A percentile compares a stretch with the other conserved stretches of the same genome.
Evolutionary conservation across 2,888 invertebrate genomes (phyloP).

Genomic region (Spicauda simplicius): DNA sequence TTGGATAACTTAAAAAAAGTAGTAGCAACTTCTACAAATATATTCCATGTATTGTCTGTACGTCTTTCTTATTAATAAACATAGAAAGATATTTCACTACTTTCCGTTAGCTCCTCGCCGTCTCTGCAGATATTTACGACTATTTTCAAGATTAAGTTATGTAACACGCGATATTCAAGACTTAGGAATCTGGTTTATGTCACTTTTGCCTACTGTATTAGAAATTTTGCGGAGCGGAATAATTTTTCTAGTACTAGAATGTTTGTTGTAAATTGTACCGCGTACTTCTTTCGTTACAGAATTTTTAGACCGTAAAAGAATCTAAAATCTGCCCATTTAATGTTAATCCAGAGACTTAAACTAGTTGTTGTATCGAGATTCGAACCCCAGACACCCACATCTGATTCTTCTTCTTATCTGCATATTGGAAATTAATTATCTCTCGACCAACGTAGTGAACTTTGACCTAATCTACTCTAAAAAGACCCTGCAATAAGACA

Average conservation of each 20-base stretch:
- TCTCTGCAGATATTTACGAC: slow-evolving; percentile 28
- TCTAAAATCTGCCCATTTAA: not conserved
- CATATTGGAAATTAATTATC: too few relatives aligned
- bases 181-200: slow-evolving; percentile 29
- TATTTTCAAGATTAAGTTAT: slow-evolving; percentile 33
- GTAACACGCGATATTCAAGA: slow-evolving; percentile 21
- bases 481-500: too few relatives aligned
- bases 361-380: too few relatives aligned
- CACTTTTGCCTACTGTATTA: slow-evolving; percentile 25
- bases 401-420: too few relatives aligned
- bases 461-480: too few relatives aligned
- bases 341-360: not conserved
- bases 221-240: slow-evolving; percentile 16
- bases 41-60: not conserved
- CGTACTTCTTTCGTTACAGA: not conserved
- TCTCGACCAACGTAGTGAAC: too few relatives aligned
- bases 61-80: slow-evolving; percentile 33
- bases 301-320: not conserved
- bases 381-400: too few relatives aligned
- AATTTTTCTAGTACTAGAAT: slow-evolving; percentile 13
- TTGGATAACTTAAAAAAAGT: too few relatives aligned
- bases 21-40: not conserved
- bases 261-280: not conserved
- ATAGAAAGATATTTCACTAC: slow-evolving; percentile 24
- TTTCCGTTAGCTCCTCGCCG: slow-evolving; percentile 19